Evolutionary conservation across 2,888 invertebrate species (phyloP), one percentile per base, ranked within the genome.

Genomic region (Drosophila falleni): DNA sequence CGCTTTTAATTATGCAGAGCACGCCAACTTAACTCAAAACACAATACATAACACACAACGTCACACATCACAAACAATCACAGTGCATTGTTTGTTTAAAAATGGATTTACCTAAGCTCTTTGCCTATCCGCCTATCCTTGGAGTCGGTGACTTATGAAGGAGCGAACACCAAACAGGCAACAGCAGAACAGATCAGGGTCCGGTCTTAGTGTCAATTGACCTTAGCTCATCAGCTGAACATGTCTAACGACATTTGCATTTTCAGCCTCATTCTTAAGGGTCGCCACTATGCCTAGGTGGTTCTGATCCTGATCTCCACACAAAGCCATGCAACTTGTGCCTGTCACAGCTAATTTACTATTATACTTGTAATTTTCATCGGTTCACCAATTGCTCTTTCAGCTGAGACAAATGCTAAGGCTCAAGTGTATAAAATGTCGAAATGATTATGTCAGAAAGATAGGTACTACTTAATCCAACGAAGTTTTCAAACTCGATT

Each of bases 1-100:
- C 35, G 60, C 66, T 63, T 71, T 79, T 74, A 81, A 81, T 81
- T 79, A 79, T 79, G 79, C 79, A 81, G 64, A 79, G 68, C 81
- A 79, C 79, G 79, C 70, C 74, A 81, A 29, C 65, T 23, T 4
- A 23, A 23, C 23, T 46, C 60, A 41, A 66, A 51, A 53, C 37
- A 71, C 16, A 39, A 29, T 23, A 53, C 56, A 58, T 35, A 56
- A 13, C 23, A 26, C 1, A 16, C 4, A 29, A 29, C 2, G 23
- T 23, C 29, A 29, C 29, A 29, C 26, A 9, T 16, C 10, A 9
- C 26, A 58, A 39, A 42, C 35, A 23, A 31, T 49, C 37, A 51
- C 59, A 62, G 37, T 53, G 19, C 19, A 10, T 42, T 42, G 42
- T 11, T 5, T 42, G 11, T 11, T 53, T 55, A 9, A 49, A 62